Percentiles rank a stretch among this genome's conserved stretches.
Conservation (phyloP, 2,888 invertebrate species). For the Polymixis flavicincta region DNA sequence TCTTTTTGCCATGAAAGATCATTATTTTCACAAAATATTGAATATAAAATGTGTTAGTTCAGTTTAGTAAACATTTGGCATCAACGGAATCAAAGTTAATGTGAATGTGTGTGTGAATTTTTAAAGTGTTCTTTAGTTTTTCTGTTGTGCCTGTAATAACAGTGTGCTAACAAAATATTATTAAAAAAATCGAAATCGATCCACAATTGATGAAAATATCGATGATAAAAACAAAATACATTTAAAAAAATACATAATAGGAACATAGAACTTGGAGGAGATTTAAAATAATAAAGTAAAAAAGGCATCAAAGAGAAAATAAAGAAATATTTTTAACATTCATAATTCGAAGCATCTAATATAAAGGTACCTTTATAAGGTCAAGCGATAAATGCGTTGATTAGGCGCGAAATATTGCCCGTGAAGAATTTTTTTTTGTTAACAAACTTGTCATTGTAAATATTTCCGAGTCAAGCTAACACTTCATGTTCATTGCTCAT, state of each 20-base stretch:
- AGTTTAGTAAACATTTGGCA: neutral
- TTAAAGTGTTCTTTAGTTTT: neutral
- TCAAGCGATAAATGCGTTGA: neutral
- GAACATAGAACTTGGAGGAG: neutral
- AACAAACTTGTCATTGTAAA: neutral
- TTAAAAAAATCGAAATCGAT: neutral
- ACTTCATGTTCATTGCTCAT: constrained; percentile 7
- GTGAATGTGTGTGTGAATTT: neutral
- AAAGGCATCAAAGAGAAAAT: neutral
- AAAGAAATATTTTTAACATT: neutral
- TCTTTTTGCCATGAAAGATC: no score
- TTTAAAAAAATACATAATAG: neutral
- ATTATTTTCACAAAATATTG: no score
- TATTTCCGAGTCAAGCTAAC: neutral
- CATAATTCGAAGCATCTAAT: constrained; percentile 4
- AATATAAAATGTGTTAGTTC: neutral
- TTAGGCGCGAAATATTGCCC: constrained; percentile 25
- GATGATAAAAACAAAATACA: neutral
- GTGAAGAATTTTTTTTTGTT: constrained; percentile 19
- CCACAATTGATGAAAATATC: neutral
- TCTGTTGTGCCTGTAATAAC: neutral
- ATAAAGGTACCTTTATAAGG: constrained; percentile 11
- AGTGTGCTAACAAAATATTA: neutral
- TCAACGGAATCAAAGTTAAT: no score
- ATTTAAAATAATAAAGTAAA: neutral